These are phyloP conservation scores for Drosophila trichaetosa DNA, from an alignment of 2,888 invertebrate genomes.

Conservation along the genomic window DNA sequence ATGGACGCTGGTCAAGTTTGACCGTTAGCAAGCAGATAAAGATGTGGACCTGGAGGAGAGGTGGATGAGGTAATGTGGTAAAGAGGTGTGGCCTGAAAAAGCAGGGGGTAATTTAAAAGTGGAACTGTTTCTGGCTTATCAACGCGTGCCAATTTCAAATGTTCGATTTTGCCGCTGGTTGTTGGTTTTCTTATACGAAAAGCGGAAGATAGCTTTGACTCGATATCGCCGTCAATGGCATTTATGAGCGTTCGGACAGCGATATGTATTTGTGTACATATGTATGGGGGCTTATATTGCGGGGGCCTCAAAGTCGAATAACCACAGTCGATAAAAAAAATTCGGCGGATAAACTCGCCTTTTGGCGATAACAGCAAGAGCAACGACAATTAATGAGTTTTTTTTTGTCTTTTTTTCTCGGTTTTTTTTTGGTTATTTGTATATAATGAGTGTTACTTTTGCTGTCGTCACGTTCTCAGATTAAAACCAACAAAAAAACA, in stretches of 20 bases:
- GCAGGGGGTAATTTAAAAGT: slow-evolving; percentile 1
- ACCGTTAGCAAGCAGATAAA: background rate
- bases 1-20: background rate
- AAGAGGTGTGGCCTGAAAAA: background rate
- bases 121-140: slow-evolving; percentile 38
- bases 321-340: slow-evolving; percentile 1
- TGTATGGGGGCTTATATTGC: background rate
- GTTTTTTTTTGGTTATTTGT: slow-evolving; percentile 27
- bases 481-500: slow-evolving; percentile 10
- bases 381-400: slow-evolving; percentile 39
- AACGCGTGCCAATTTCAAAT: slow-evolving; percentile 36
- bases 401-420: slow-evolving; percentile 5
- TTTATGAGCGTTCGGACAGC: slow-evolving; percentile 29
- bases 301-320: slow-evolving; percentile 22
- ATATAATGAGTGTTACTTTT: slow-evolving; percentile 62
- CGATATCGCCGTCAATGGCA: slow-evolving; percentile 34
- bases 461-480: slow-evolving; percentile 44
- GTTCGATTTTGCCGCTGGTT: slow-evolving; percentile 9
- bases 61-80: background rate
- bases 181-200: slow-evolving; percentile 5
- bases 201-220: slow-evolving; percentile 29
- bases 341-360: slow-evolving; percentile 1
- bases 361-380: slow-evolving; percentile 34
- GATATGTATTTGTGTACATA: slow-evolving; percentile 4
- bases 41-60: background rate